Evolutionary conservation across 2,113 vertebrate species (phyloP).

Genomic region (Pituophis catenifer): DNA sequence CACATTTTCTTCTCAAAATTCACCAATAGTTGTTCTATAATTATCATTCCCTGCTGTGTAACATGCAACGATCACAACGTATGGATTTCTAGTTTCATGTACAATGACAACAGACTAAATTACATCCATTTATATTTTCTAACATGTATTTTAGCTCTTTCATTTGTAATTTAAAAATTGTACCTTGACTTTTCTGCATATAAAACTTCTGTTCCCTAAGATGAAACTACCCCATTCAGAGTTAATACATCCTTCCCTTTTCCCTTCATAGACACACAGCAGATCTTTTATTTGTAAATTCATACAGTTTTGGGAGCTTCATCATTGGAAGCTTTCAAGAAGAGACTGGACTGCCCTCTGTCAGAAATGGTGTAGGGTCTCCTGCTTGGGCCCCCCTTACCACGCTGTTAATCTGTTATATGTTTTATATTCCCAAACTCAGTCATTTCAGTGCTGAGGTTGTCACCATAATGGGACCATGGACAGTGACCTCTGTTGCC

Average conservation of each 20-base stretch:
- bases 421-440: too few relatives aligned
- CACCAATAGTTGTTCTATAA: background rate
- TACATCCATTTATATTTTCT: background rate
- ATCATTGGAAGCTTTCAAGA: too few relatives aligned
- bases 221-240: background rate
- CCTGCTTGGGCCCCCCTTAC: too few relatives aligned
- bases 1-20: background rate
- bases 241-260: background rate
- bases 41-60: background rate
- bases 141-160: background rate
- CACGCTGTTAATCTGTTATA: too few relatives aligned
- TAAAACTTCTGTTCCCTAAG: background rate
- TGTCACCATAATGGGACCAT: too few relatives aligned
- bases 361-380: too few relatives aligned
- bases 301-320: too few relatives aligned
- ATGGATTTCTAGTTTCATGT: background rate
- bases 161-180: background rate
- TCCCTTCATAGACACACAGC: background rate
- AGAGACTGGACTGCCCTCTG: too few relatives aligned
- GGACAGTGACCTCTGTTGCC: too few relatives aligned
- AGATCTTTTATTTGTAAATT: background rate
- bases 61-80: background rate
- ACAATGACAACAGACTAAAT: background rate
- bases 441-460: too few relatives aligned
- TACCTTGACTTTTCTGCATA: background rate